Evolutionary conservation across 2,888 invertebrate genomes (phyloP).

Genomic region (Eilema griseolum): DNA sequence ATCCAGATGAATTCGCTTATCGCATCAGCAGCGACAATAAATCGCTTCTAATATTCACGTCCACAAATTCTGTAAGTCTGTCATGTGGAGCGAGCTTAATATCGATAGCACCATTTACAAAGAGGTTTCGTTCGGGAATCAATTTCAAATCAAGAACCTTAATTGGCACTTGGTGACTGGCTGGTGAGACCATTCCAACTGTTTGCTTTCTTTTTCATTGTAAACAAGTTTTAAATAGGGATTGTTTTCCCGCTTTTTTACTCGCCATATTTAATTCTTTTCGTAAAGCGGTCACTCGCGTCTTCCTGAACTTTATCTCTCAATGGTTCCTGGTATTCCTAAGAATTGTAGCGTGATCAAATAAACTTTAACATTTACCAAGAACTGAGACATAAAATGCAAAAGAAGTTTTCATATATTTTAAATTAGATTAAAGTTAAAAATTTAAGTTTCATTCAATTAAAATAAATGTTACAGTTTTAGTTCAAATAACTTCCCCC

Average conservation of each 20-base stretch:
- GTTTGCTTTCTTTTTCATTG: slow-evolving; percentile 7
- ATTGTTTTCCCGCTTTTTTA: neutral
- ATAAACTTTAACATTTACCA: too few species aligned
- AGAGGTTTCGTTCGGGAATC: slow-evolving; percentile 71
- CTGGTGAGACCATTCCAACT: slow-evolving; percentile 54
- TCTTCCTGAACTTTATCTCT: too few species aligned
- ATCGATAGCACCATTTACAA: slow-evolving; percentile 77
- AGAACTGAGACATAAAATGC: too few species aligned
- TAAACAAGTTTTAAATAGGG: neutral
- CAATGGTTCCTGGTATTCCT: too few species aligned
- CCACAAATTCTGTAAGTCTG: too few species aligned
- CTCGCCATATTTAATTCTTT: too few species aligned
- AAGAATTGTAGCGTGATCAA: too few species aligned
- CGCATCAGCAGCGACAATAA: too few species aligned
- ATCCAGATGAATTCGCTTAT: too few species aligned
- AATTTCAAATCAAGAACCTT: slow-evolving; percentile 80
- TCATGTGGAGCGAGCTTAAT: slow-evolving; percentile 31
- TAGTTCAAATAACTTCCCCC: slow-evolving; percentile 26
- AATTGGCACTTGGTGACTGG: slow-evolving; percentile 75
- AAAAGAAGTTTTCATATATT: too few species aligned
- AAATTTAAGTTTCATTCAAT: slow-evolving; percentile 22
- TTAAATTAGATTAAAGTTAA: neutral
- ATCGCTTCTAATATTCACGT: too few species aligned
- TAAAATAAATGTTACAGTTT: slow-evolving; percentile 33
- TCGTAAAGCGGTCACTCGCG: too few species aligned